Conservation (phyloP, 2,888 invertebrate species). For the Sthenelais limicola region DNA sequence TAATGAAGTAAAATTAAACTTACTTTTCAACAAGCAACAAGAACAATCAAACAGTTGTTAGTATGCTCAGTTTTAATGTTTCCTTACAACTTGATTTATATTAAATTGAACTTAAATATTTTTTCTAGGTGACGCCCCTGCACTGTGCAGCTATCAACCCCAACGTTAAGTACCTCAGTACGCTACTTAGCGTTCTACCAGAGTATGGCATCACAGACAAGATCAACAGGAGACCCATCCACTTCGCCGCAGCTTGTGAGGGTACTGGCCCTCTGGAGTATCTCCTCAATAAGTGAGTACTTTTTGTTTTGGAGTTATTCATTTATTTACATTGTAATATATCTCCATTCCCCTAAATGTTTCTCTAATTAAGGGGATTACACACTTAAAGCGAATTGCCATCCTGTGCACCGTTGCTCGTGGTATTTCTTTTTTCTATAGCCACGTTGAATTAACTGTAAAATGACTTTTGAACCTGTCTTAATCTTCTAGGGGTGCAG, state of each 20-base stretch:
- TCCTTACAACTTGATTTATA: too few relatives aligned
- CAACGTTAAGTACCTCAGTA: slow-evolving; percentile 72
- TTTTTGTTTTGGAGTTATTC: slow-evolving; percentile 6
- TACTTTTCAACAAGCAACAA: too few relatives aligned
- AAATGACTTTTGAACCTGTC: too few relatives aligned
- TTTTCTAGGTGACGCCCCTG: slow-evolving; percentile 73
- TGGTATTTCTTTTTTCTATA: not conserved
- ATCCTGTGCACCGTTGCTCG: too few relatives aligned
- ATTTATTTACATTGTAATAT: not conserved
- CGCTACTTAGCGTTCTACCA: slow-evolving; percentile 72
- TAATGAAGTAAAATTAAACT: too few relatives aligned
- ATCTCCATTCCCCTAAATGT: not conserved
- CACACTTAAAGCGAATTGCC: too few relatives aligned
- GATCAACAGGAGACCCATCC: slow-evolving; percentile 73
- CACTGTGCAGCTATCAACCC: slow-evolving; percentile 76
- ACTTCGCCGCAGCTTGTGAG: slow-evolving; percentile 75
- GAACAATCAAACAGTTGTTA: too few relatives aligned
- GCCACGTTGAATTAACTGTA: too few relatives aligned
- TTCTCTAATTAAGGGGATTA: too few relatives aligned
- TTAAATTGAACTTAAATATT: not conserved
- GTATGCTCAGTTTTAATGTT: too few relatives aligned
- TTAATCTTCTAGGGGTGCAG: slow-evolving; percentile 66
- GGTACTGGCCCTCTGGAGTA: slow-evolving; percentile 73
- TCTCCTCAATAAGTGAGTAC: slow-evolving; percentile 65
- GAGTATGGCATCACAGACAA: slow-evolving; percentile 73